These are phyloP conservation scores for Hydroisotoma schaefferi DNA, from an alignment of 2,888 invertebrate genomes.

Conservation along the genomic window DNA sequence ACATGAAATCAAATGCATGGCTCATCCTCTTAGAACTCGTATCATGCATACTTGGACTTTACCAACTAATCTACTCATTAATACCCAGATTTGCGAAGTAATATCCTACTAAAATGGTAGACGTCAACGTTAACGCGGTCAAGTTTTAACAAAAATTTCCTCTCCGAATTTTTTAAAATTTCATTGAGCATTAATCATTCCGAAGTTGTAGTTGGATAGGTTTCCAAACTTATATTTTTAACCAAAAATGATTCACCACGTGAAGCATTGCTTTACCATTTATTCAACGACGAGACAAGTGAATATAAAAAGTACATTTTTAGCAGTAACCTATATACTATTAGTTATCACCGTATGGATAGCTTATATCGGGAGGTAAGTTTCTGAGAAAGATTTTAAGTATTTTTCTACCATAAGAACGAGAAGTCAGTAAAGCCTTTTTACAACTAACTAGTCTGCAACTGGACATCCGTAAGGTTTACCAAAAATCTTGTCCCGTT, in stretches of 20 bases:
- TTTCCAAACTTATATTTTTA: background rate
- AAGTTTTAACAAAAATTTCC: too few relatives aligned
- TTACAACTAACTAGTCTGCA: conserved; percentile 20
- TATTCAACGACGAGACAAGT: conserved; percentile 38
- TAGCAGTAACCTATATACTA: conserved; percentile 31
- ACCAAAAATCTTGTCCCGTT: conserved; percentile 34
- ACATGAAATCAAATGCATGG: too few relatives aligned
- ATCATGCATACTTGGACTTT: too few relatives aligned
- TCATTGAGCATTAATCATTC: too few relatives aligned
- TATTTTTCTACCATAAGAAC: too few relatives aligned
- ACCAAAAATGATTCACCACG: background rate
- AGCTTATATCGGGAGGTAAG: conserved; percentile 38
- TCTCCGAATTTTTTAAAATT: too few relatives aligned
- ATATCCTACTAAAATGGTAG: too few relatives aligned
- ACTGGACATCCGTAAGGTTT: conserved; percentile 33
- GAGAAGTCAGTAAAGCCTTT: background rate
- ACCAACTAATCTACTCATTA: too few relatives aligned
- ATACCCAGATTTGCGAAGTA: too few relatives aligned
- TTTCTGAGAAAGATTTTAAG: background rate
- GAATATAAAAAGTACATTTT: conserved; percentile 33
- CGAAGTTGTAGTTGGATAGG: too few relatives aligned
- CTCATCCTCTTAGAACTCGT: too few relatives aligned
- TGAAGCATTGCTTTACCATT: conserved; percentile 23
- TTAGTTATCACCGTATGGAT: conserved; percentile 38
- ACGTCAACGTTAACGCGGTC: too few relatives aligned